Conservation (phyloP, 2,113 vertebrate genomes). For the Podarcis cretensis region DNA sequence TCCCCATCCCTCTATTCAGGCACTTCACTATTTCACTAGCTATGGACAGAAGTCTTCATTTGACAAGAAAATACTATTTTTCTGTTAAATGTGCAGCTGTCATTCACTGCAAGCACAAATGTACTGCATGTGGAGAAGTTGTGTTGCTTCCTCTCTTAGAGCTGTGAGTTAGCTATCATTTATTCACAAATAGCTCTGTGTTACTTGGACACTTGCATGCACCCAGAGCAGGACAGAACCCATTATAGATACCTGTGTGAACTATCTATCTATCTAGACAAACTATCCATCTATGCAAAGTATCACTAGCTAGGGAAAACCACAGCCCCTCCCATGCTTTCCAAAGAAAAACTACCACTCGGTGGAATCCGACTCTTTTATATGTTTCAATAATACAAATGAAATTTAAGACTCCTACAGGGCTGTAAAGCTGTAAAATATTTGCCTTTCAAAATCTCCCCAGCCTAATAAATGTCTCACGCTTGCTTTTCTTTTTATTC, state of each 20-base stretch:
- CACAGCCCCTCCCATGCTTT: neutral
- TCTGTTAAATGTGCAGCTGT: neutral
- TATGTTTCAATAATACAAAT: slow-evolving; percentile 19
- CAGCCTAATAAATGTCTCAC: slow-evolving; percentile 23
- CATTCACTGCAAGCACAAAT: neutral
- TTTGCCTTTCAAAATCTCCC: slow-evolving; percentile 15
- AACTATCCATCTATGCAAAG: too few species aligned
- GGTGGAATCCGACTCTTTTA: neutral
- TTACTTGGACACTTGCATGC: neutral
- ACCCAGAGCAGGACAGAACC: neutral
- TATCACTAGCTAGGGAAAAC: neutral
- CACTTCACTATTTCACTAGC: neutral
- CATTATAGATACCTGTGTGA: neutral
- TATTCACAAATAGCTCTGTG: neutral
- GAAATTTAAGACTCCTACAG: slow-evolving; percentile 17
- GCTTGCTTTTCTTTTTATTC: slow-evolving; percentile 5
- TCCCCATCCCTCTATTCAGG: too few species aligned
- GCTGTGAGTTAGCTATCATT: neutral
- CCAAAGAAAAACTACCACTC: neutral
- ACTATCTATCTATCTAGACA: neutral
- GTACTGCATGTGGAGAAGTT: neutral
- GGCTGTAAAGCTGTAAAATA: slow-evolving; percentile 27
- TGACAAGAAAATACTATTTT: neutral
- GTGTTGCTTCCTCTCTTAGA: neutral
- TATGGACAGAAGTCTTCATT: neutral